Conservation (phyloP, 1,140 invertebrate species). For the Drosophila insularis region DNA sequence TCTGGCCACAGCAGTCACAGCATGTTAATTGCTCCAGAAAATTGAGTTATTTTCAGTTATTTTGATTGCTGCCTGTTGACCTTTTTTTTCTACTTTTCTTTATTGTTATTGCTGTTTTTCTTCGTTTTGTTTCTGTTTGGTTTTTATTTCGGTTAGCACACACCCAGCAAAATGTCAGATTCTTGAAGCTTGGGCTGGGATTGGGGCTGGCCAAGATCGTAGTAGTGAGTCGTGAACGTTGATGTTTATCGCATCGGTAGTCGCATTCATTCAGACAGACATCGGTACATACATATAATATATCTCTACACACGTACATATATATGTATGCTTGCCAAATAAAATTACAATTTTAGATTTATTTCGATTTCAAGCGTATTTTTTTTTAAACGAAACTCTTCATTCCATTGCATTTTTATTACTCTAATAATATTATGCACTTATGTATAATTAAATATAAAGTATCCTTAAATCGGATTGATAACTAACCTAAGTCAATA, state of each 20-base stretch:
- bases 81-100: conserved; percentile 52
- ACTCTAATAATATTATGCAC: conserved; percentile 13
- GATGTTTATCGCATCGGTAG: conserved; percentile 63
- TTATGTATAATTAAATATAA: too few species aligned
- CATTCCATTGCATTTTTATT: conserved; percentile 29
- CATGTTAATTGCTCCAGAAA: conserved; percentile 79
- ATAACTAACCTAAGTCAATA: too few species aligned
- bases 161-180: conserved; percentile 70
- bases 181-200: conserved; percentile 22
- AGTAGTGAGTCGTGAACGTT: conserved; percentile 62
- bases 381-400: conserved; percentile 41
- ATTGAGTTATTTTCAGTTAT: conserved; percentile 76
- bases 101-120: conserved; percentile 73
- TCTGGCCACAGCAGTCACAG: conserved; percentile 40
- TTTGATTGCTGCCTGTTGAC: conserved; percentile 78
- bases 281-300: neutral
- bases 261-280: conserved; percentile 39
- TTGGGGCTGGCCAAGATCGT: conserved; percentile 60
- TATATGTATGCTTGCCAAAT: conserved; percentile 58
- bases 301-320: neutral
- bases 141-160: conserved; percentile 38
- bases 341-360: conserved; percentile 78
- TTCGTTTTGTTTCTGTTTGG: conserved; percentile 1
- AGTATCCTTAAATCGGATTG: too few species aligned
- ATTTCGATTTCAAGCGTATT: conserved; percentile 58